Conservation (phyloP, 2,797 vertebrate species). For the Argya squamiceps region DNA sequence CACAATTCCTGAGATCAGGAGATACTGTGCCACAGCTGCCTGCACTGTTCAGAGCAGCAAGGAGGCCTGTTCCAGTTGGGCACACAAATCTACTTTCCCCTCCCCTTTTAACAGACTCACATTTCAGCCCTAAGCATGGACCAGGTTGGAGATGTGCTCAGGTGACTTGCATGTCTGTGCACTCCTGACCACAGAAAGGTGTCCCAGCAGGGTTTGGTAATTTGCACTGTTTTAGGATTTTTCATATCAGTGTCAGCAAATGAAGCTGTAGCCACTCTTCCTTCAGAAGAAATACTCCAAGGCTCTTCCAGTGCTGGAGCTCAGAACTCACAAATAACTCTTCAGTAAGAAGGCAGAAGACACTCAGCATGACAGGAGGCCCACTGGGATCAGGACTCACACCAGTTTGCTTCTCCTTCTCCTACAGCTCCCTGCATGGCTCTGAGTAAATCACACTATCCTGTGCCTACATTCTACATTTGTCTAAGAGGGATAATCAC, state of each 20-base stretch:
- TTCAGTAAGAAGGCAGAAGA: not conserved
- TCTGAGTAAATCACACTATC: not conserved
- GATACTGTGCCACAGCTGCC: not conserved
- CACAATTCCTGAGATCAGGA: not conserved
- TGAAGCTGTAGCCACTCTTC: not conserved
- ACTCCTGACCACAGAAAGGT: not conserved
- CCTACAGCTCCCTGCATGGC: not conserved
- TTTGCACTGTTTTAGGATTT: not conserved
- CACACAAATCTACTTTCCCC: not conserved
- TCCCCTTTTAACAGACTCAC: not conserved
- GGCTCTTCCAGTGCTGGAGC: not conserved
- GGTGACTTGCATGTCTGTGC: accelerated
- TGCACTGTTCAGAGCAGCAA: not conserved
- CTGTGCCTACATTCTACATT: not conserved
- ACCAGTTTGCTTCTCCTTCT: not conserved
- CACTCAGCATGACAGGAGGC: not conserved
- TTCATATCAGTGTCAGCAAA: not conserved
- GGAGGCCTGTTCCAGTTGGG: not conserved
- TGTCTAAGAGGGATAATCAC: not conserved
- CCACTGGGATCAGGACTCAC: not conserved
- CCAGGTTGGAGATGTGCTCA: not conserved
- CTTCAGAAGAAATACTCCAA: not conserved
- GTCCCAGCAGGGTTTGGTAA: not conserved
- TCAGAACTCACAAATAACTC: not conserved
- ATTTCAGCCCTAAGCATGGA: not conserved